phyloP scores from a whole-genome alignment of 2,888 invertebrate species.

The Strigamia transsilvanica region DNA sequence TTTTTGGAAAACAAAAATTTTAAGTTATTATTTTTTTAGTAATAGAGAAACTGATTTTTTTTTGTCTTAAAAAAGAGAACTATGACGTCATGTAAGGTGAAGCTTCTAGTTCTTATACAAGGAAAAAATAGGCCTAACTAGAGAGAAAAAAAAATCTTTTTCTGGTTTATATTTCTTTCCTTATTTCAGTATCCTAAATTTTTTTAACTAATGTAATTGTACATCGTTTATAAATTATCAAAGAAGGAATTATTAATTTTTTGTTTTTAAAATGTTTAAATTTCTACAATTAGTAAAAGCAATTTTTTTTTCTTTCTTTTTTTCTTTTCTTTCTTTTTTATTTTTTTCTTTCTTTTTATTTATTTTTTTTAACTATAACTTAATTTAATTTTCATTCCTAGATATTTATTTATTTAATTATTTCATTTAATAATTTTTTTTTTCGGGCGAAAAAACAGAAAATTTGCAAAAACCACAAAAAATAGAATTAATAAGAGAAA shows the following conservation, averaged over 20 bases:
- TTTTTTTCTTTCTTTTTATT: neutral
- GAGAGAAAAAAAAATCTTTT: neutral
- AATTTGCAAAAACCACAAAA: neutral
- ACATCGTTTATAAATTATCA: conserved; percentile 39
- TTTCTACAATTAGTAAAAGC: conserved; percentile 41
- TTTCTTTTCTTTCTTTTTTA: neutral
- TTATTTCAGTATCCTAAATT: neutral
- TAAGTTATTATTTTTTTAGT: neutral
- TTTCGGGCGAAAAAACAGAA: neutral
- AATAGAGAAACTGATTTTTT: conserved; percentile 24
- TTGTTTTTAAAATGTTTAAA: conserved; percentile 12
- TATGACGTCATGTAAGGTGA: conserved; percentile 49
- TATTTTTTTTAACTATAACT: neutral
- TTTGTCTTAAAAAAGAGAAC: neutral
- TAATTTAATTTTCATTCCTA: no score
- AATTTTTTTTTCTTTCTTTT: neutral
- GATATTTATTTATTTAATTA: neutral
- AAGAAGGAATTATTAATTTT: conserved; percentile 33
- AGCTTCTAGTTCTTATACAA: conserved; percentile 34
- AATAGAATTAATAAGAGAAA: neutral
- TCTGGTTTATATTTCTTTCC: conserved; percentile 23
- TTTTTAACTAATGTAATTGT: conserved; percentile 12
- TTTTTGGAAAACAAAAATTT: no score
- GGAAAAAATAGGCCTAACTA: conserved; percentile 41
- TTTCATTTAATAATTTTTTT: neutral